A percentile compares a stretch with the other conserved stretches of the same genome.
These are phyloP conservation scores for Dendrocincla tyrannina DNA, from an alignment of 2,797 vertebrate genomes.

Conservation along the genomic window DNA sequence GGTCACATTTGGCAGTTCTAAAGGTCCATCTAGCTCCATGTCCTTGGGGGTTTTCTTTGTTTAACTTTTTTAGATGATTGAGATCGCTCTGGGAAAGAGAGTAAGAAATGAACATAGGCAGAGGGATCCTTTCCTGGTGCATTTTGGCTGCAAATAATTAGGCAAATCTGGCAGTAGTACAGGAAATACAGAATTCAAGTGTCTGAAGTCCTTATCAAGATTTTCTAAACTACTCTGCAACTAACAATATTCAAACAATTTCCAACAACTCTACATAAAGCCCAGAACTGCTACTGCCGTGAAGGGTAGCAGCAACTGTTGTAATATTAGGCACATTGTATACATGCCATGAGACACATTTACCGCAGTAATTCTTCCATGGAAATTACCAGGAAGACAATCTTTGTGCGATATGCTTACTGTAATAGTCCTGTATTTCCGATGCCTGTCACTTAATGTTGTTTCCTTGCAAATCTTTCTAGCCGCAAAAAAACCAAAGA, in stretches of 20 bases:
- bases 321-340: neutral
- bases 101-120: neutral
- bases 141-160: neutral
- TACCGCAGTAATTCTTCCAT: neutral
- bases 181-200: neutral
- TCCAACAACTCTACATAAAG: neutral
- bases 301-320: neutral
- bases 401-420: neutral
- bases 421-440: neutral
- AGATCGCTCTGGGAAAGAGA: neutral
- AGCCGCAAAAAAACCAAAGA: slow-evolving; percentile 66
- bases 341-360: neutral
- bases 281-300: neutral
- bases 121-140: neutral
- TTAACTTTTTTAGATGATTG: neutral
- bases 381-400: neutral
- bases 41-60: no score
- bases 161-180: neutral
- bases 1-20: neutral
- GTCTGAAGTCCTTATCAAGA: neutral
- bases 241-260: neutral
- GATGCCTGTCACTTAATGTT: neutral
- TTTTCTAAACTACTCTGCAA: neutral
- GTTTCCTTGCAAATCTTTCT: neutral
- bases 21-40: neutral